Evolutionary conservation across 2,888 invertebrate genomes (phyloP), one percentile per base, ranked within the genome.

Genomic region (Hirtodrosophila cameraria): DNA sequence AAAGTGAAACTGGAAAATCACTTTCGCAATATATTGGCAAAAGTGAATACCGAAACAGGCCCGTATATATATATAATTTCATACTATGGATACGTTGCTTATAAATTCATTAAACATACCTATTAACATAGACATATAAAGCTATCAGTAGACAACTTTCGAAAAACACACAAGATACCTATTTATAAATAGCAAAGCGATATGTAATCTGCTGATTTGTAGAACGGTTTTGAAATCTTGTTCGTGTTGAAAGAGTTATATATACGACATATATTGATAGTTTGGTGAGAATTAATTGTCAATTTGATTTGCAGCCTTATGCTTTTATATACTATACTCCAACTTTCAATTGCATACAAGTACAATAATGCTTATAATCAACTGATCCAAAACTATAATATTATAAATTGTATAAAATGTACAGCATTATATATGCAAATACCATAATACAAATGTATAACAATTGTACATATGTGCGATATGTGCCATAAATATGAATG

Each of bases 401-500:
- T 46, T 50, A 20, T 38, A 43, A n/a, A 45, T 49, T 75, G 69
- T 69, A 59, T 64, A 76, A 67, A 63, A 57, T 83, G 71, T 76
- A 71, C 71, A 71, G 62, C 61, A 54, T 43, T 38, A 30, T 23
- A 36, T 20, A 36, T 20, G 18, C 11, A 12, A n/a, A 31, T 41
- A 23, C n/a, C 50, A 23, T 30, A 36, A 38, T 43, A 52, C 33
- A 36, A 31, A 39, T 55, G 54, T 70, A 55, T 65, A 59, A 25
- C 16, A 65, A 68, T 61, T 73, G 73, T 75, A 75, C 62, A 69
- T 67, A 79, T 79, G 80, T 81, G 80, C 80, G 75, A 81, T 75
- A 81, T 77, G 80, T 81, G 80, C 83, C 80, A 81, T 81, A 81
- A 83, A 46, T 42, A 65, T 41, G 41, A 27, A 36, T 16, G 25